Percentiles rank a stretch among this genome's conserved stretches.
Conservation (phyloP, 2,888 invertebrate species). For the Xanthia togata region DNA sequence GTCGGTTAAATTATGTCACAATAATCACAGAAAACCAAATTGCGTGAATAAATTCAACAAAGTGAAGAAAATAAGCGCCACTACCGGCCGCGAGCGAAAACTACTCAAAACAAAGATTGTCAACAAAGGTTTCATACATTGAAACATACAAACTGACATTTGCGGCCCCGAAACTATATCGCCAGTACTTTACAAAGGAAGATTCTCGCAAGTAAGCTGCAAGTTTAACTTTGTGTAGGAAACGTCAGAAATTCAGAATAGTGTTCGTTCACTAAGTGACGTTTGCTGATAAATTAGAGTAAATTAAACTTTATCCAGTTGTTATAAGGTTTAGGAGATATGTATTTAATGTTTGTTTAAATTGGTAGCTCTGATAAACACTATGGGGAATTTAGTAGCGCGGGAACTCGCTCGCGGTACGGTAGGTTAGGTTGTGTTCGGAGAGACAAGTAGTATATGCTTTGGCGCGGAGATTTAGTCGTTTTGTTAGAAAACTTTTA, state of each 20-base stretch:
- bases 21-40: background rate
- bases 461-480: background rate
- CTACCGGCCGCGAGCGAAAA: slow-evolving; percentile 6
- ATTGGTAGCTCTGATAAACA: slow-evolving; percentile 40
- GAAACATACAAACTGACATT: slow-evolving; percentile 59
- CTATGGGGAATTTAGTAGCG: slow-evolving; percentile 74
- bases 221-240: slow-evolving; percentile 64
- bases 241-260: slow-evolving; percentile 65
- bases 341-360: slow-evolving; percentile 10
- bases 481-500: slow-evolving; percentile 12
- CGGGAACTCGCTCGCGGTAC: slow-evolving; percentile 80
- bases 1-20: background rate
- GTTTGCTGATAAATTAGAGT: slow-evolving; percentile 15
- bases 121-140: slow-evolving; percentile 61
- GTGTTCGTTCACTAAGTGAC: slow-evolving; percentile 28
- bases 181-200: slow-evolving; percentile 45
- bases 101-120: slow-evolving; percentile 52
- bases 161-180: slow-evolving; percentile 46
- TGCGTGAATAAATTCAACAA: no score
- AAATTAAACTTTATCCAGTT: slow-evolving; percentile 38
- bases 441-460: no score
- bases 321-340: slow-evolving; percentile 25
- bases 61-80: slow-evolving; percentile 10
- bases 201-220: slow-evolving; percentile 30
- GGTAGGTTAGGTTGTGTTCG: slow-evolving; percentile 63